Percentiles rank a stretch among this genome's conserved stretches.
Evolutionary conservation across 1,140 invertebrate genomes (phyloP).

Genomic region (Drosophila sulfurigaster): DNA sequence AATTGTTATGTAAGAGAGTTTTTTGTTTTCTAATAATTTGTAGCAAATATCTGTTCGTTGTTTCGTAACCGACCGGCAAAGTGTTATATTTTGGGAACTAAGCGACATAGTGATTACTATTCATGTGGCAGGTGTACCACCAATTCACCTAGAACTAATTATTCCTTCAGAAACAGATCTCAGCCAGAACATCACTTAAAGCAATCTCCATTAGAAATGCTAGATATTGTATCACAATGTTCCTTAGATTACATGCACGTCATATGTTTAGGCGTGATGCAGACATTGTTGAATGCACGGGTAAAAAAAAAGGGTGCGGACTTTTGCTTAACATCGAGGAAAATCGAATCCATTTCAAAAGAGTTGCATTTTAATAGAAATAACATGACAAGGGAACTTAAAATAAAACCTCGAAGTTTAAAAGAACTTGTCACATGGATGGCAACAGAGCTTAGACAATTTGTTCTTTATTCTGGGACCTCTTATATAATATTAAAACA

Average conservation of each 20-base stretch:
- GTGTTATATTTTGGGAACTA: not conserved
- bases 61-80: not conserved
- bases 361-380: not conserved
- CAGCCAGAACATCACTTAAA: too few relatives aligned
- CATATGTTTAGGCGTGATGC: too few relatives aligned
- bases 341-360: constrained; percentile 37
- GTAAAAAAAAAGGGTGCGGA: constrained; percentile 37
- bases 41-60: not conserved
- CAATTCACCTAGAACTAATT: too few relatives aligned
- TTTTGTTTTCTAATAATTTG: not conserved
- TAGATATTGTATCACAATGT: too few relatives aligned
- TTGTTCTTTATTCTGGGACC: too few relatives aligned
- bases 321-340: constrained; percentile 30
- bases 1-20: not conserved
- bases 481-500: too few relatives aligned
- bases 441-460: constrained; percentile 53
- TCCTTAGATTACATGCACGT: too few relatives aligned
- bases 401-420: constrained; percentile 45
- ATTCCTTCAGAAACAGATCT: too few relatives aligned
- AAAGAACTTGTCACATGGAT: constrained; percentile 53
- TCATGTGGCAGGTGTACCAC: constrained; percentile 27
- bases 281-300: too few relatives aligned
- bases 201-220: too few relatives aligned
- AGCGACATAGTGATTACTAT: not conserved
- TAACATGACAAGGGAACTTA: not conserved